A percentile compares a stretch with the other conserved stretches of the same genome.
Evolutionary conservation across 2,797 vertebrate species (phyloP).

Genomic region (Spinus pinus): DNA sequence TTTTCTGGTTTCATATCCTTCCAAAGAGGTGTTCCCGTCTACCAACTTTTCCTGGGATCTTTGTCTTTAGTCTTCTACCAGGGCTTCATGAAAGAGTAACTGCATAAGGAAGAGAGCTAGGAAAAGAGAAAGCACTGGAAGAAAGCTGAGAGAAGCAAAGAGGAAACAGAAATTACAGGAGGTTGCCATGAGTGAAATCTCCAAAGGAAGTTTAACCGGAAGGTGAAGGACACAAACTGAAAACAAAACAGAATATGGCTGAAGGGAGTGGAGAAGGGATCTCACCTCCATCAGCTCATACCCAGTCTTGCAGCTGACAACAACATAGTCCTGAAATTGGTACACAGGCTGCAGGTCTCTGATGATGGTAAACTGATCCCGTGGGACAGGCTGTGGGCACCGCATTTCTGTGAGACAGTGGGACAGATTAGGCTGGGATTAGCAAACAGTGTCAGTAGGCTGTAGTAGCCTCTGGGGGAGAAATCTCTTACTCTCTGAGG

Average conservation of each 20-base stretch:
- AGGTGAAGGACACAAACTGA: background rate
- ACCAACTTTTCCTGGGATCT: background rate
- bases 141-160: background rate
- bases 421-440: background rate
- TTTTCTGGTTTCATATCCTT: background rate
- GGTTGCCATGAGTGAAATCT: background rate
- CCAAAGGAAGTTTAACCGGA: background rate
- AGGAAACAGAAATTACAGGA: background rate
- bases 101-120: background rate
- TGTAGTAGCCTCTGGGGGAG: background rate
- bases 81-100: background rate
- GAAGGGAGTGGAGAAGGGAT: background rate
- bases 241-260: background rate
- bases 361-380: conserved; percentile 74
- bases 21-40: background rate
- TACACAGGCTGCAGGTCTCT: conserved; percentile 69
- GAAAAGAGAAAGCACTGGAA: background rate
- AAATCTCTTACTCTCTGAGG: conserved; percentile 68
- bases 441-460: background rate
- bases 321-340: conserved; percentile 73
- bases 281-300: conserved; percentile 77
- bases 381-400: conserved; percentile 72
- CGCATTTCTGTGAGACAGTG: conserved; percentile 63
- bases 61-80: background rate
- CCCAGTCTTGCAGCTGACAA: conserved; percentile 73